A percentile compares a stretch with the other conserved stretches of the same genome.
Evolutionary conservation across 2,113 vertebrate genomes (phyloP).

Genomic region (Poecile atricapillus): DNA sequence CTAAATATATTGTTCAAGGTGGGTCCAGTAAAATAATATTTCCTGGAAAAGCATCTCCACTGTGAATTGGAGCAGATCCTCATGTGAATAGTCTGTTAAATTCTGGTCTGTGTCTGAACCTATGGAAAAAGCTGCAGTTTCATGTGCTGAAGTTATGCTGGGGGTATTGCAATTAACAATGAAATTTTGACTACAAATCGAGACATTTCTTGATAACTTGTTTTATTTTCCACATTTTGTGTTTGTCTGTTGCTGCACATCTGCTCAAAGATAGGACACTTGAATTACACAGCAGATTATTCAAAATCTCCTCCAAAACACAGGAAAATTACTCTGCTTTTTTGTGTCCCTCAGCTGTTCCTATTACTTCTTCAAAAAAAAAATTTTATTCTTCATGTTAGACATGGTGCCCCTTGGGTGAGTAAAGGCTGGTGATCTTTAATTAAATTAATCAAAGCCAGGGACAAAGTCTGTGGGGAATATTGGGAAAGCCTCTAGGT

Average conservation of each 20-base stretch:
- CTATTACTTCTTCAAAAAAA: conserved; percentile 40
- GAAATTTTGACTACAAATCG: not conserved
- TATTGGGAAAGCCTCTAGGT: conserved; percentile 47
- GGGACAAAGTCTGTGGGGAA: conserved; percentile 56
- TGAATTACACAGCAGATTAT: not conserved
- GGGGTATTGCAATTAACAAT: not conserved
- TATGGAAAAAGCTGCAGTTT: not conserved
- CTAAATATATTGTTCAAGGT: not conserved
- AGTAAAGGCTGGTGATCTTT: conserved; percentile 38
- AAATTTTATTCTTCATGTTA: conserved; percentile 31
- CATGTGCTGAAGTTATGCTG: not conserved
- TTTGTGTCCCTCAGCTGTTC: not conserved
- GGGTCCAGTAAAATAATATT: not conserved
- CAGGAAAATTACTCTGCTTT: not conserved
- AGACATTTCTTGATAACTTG: not conserved
- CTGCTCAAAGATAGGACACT: not conserved
- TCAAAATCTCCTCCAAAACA: not conserved
- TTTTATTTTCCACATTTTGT: not conserved
- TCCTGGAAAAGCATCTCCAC: not conserved
- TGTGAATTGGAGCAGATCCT: not conserved
- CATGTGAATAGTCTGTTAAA: not conserved
- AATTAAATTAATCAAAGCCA: conserved; percentile 70
- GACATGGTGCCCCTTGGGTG: conserved; percentile 40
- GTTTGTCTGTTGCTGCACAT: not conserved
- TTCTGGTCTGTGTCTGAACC: not conserved